These are phyloP conservation scores for Rhinoraja longicauda DNA, from an alignment of 2,797 vertebrate genomes.

Conservation along the genomic window DNA sequence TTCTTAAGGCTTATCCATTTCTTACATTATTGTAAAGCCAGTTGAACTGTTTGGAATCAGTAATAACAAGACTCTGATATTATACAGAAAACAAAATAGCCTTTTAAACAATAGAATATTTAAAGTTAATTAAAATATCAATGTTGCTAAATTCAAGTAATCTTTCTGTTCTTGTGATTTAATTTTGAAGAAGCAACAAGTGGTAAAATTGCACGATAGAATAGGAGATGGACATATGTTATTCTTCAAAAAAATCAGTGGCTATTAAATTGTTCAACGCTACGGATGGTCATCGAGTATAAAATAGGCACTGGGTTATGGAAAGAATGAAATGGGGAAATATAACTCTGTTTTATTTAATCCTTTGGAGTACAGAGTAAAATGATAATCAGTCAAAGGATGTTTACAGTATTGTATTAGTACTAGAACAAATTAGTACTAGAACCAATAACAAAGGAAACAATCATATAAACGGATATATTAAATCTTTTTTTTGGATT, in stretches of 20 bases:
- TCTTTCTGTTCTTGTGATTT: background rate
- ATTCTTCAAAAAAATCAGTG: background rate
- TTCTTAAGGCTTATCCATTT: background rate
- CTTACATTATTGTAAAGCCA: background rate
- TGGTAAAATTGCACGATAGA: background rate
- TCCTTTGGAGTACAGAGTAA: background rate
- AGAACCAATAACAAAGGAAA: background rate
- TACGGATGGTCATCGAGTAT: background rate
- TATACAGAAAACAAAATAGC: background rate
- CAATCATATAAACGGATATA: background rate
- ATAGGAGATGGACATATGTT: background rate
- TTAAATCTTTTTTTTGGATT: background rate
- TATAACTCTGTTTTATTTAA: background rate
- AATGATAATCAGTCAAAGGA: background rate
- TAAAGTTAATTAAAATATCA: background rate
- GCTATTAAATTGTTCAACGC: background rate
- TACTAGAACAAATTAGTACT: background rate
- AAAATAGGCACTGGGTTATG: background rate
- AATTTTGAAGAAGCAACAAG: background rate
- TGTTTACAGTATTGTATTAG: background rate
- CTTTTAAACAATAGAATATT: background rate
- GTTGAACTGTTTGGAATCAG: background rate
- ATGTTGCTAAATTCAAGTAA: background rate
- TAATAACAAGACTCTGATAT: background rate
- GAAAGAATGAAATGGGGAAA: background rate